Percentiles rank a stretch among this genome's conserved stretches.
These are phyloP conservation scores for Emberiza fucata DNA, from an alignment of 2,113 vertebrate genomes.

Conservation along the genomic window DNA sequence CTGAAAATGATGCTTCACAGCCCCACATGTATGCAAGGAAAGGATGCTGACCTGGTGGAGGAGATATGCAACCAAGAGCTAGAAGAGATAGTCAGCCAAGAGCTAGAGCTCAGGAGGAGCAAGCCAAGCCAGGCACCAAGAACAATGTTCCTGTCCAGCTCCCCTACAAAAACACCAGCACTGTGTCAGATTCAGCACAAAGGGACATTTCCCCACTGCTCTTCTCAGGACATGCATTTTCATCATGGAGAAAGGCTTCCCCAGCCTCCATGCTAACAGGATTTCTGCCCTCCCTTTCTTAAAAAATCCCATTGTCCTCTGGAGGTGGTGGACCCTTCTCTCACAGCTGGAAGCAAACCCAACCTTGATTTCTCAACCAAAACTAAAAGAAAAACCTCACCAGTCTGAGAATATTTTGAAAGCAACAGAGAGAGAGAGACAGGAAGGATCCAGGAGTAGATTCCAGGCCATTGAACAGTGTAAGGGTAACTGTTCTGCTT, in stretches of 20 bases:
- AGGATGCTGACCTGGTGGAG: not conserved
- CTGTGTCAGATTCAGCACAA: accelerated
- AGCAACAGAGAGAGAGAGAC: not conserved
- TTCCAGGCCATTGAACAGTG: not conserved
- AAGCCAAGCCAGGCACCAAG: not conserved
- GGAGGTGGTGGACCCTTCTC: not conserved
- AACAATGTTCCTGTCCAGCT: not conserved
- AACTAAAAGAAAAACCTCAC: not conserved
- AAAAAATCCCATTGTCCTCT: not conserved
- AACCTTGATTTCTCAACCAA: not conserved
- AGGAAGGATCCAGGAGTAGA: not conserved
- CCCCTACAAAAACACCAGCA: not conserved
- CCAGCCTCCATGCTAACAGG: accelerated
- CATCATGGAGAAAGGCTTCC: not conserved
- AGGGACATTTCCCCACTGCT: not conserved
- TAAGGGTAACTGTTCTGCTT: not conserved
- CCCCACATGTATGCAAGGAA: not conserved
- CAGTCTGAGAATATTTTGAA: not conserved
- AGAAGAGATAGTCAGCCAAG: not conserved
- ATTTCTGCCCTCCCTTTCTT: not conserved
- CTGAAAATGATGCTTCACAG: not conserved
- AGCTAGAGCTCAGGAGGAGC: not conserved
- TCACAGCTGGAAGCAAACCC: not conserved
- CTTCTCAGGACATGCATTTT: not conserved
- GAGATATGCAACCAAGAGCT: not conserved